These are phyloP conservation scores for Drosophila barbarae DNA, from an alignment of 2,888 invertebrate species.

Conservation along the genomic window DNA sequence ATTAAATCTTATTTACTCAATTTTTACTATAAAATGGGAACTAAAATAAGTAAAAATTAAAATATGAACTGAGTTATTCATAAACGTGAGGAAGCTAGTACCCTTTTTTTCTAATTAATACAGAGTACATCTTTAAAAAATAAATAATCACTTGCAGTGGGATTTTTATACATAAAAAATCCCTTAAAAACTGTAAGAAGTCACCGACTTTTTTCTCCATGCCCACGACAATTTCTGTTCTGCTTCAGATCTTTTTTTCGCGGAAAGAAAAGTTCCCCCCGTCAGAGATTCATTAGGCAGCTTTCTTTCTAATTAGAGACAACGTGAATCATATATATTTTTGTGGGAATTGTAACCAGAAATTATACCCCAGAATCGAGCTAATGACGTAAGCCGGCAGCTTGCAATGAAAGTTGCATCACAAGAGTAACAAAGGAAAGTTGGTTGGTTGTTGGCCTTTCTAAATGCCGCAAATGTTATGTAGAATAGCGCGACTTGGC, in stretches of 20 bases:
- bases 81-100: not conserved
- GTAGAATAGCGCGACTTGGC: constrained; percentile 53
- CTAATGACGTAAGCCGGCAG: constrained; percentile 53
- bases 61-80: no score
- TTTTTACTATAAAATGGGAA: no score
- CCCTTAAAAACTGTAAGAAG: not conserved
- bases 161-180: not conserved
- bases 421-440: constrained; percentile 56
- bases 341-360: constrained; percentile 8
- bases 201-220: constrained; percentile 4
- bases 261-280: constrained; percentile 8
- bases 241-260: not conserved
- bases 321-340: constrained; percentile 21
- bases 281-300: constrained; percentile 16
- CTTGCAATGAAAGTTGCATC: constrained; percentile 56
- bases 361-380: constrained; percentile 42
- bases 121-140: not conserved
- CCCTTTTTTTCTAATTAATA: not conserved
- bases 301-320: constrained; percentile 18
- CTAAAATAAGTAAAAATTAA: no score
- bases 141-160: not conserved
- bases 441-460: constrained; percentile 68
- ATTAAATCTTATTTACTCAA: not conserved
- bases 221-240: constrained; percentile 1
- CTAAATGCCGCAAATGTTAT: constrained; percentile 60